phyloP scores from a whole-genome alignment of 2,888 invertebrate species.

The Meiosimyza platycephala region DNA sequence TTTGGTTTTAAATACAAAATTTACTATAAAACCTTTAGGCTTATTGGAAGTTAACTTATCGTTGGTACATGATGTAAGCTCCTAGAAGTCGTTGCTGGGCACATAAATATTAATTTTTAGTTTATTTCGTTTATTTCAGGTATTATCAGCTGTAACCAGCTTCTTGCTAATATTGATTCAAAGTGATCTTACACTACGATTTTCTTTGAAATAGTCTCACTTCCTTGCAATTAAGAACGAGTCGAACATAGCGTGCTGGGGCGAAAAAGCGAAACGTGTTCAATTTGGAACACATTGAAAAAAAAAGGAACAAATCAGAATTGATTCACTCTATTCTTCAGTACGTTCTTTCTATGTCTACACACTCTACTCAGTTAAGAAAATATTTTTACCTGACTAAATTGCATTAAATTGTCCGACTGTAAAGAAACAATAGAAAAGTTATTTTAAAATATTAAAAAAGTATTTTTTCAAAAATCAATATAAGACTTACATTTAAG shows the following conservation, averaged over 20 bases:
- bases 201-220: conserved; percentile 52
- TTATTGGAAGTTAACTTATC: conserved; percentile 56
- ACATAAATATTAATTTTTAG: neutral
- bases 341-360: no score
- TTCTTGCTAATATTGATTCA: conserved; percentile 64
- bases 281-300: no score
- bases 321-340: no score
- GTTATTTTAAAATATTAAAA: conserved; percentile 15
- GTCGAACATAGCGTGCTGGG: no score
- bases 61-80: conserved; percentile 52
- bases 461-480: neutral
- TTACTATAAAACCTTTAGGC: conserved; percentile 58
- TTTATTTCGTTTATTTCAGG: conserved; percentile 43
- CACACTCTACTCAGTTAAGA: conserved; percentile 8
- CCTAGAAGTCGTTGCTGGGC: neutral
- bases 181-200: conserved; percentile 60
- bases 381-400: conserved; percentile 56
- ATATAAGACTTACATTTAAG: conserved; percentile 54
- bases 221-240: no score
- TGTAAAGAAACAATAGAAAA: conserved; percentile 43
- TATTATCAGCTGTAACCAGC: conserved; percentile 58
- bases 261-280: no score
- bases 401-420: conserved; percentile 62
- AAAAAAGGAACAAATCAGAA: neutral
- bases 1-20: conserved; percentile 50